phyloP scores from a whole-genome alignment of 2,797 vertebrate species.

The Nannoperca australis region DNA sequence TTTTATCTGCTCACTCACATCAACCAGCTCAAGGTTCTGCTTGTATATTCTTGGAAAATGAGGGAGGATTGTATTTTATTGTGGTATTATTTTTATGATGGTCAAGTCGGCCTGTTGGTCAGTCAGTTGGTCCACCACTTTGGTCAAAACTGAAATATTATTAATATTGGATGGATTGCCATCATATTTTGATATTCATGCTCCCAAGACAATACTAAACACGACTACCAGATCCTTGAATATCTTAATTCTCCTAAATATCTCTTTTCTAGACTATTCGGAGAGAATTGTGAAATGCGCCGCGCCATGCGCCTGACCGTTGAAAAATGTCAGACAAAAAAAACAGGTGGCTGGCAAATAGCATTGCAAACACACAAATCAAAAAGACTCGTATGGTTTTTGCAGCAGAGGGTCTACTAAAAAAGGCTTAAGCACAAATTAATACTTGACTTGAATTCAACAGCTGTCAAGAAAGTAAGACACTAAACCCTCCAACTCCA shows the following conservation, averaged over 20 bases:
- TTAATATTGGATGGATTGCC: not conserved
- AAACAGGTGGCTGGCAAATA: conserved; percentile 6
- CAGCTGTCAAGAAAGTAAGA: not conserved
- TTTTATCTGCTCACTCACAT: conserved; percentile 11
- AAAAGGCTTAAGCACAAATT: not conserved
- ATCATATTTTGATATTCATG: not conserved
- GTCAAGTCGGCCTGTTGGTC: not conserved
- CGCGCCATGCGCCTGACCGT: too few species aligned
- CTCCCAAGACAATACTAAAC: not conserved
- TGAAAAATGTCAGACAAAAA: not conserved
- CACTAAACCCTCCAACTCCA: not conserved
- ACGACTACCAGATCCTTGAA: not conserved
- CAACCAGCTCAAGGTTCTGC: not conserved
- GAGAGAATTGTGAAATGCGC: not conserved
- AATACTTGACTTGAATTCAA: not conserved
- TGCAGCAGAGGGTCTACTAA: not conserved
- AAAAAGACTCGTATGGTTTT: too few species aligned
- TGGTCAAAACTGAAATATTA: conserved; percentile 1
- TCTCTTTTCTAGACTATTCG: not conserved
- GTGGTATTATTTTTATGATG: not conserved
- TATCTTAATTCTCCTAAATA: not conserved
- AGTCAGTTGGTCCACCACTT: not conserved
- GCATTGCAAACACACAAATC: not conserved
- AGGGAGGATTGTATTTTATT: not conserved
- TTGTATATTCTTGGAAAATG: not conserved